Conservation (phyloP, 2,888 invertebrate genomes). For the Drosophila gaucha region DNA sequence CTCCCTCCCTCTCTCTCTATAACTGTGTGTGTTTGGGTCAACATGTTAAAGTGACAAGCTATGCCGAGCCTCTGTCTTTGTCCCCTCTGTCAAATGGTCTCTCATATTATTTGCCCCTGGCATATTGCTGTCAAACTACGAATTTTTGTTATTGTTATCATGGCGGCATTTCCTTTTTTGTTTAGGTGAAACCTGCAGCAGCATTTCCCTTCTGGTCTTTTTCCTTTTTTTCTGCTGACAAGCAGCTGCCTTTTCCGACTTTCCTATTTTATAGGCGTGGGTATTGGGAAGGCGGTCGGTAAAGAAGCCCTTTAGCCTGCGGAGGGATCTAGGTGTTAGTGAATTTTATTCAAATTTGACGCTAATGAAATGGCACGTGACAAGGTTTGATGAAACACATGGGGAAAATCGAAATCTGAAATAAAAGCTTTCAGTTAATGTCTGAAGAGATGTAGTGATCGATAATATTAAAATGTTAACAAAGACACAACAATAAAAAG, state of each 20-base stretch:
- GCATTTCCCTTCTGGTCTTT: conserved; percentile 19
- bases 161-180: conserved; percentile 32
- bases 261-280: conserved; percentile 56
- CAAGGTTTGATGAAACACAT: conserved; percentile 37
- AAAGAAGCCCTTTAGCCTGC: conserved; percentile 1
- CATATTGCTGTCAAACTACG: conserved; percentile 52
- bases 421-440: neutral
- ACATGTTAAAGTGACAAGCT: conserved; percentile 24
- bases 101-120: conserved; percentile 54
- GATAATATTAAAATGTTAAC: neutral
- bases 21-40: conserved; percentile 1
- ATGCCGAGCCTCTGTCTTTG: conserved; percentile 3
- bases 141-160: conserved; percentile 62
- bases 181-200: conserved; percentile 58
- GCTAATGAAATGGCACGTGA: conserved; percentile 74
- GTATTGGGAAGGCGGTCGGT: neutral
- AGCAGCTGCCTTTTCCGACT: conserved; percentile 47
- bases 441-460: too few relatives aligned
- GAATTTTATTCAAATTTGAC: conserved; percentile 78
- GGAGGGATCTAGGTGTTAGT: conserved; percentile 61
- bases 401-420: conserved; percentile 8
- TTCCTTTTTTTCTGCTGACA: conserved; percentile 58
- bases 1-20: neutral
- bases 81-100: conserved; percentile 11
- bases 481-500: too few relatives aligned